A percentile compares a stretch with the other conserved stretches of the same genome.
Evolutionary conservation across 2,797 vertebrate species (phyloP).

Genomic region (Xiphophorus birchmanni): DNA sequence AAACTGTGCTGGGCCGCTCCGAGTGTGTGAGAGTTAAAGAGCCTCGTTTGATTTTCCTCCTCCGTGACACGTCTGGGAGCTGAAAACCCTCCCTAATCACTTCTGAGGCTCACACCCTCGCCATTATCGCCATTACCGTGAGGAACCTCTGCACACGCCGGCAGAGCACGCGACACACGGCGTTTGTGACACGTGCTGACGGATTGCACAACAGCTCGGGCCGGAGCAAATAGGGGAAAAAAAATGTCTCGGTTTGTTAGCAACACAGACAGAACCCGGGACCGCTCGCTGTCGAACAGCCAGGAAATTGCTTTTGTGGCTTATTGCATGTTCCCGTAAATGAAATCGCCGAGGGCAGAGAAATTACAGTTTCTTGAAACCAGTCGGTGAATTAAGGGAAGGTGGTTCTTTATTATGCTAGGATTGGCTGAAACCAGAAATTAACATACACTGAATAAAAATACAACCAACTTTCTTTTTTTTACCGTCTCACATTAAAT

Average conservation of each 20-base stretch:
- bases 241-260: slow-evolving; percentile 46
- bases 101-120: slow-evolving; percentile 33
- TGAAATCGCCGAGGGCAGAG: slow-evolving; percentile 19
- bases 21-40: slow-evolving; percentile 49
- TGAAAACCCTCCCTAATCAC: slow-evolving; percentile 63
- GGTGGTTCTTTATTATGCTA: not conserved
- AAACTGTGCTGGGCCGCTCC: slow-evolving; percentile 54
- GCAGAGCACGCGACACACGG: slow-evolving; percentile 11
- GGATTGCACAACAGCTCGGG: slow-evolving; percentile 36
- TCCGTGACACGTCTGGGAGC: slow-evolving; percentile 57
- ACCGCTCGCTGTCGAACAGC: slow-evolving; percentile 41
- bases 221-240: slow-evolving; percentile 5
- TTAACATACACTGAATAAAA: not conserved
- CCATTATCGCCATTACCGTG: slow-evolving; percentile 4
- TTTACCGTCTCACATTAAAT: not conserved
- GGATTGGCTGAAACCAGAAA: not conserved
- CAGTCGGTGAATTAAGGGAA: not conserved
- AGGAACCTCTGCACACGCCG: slow-evolving; percentile 15
- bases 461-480: not conserved
- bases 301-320: slow-evolving; percentile 46
- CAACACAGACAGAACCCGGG: slow-evolving; percentile 35
- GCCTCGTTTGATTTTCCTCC: slow-evolving; percentile 53
- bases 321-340: slow-evolving; percentile 9
- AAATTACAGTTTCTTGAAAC: slow-evolving; percentile 3
- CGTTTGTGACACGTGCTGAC: slow-evolving; percentile 46